Evolutionary conservation across 2,113 vertebrate genomes (phyloP).

Genomic region (Etia nguti): DNA sequence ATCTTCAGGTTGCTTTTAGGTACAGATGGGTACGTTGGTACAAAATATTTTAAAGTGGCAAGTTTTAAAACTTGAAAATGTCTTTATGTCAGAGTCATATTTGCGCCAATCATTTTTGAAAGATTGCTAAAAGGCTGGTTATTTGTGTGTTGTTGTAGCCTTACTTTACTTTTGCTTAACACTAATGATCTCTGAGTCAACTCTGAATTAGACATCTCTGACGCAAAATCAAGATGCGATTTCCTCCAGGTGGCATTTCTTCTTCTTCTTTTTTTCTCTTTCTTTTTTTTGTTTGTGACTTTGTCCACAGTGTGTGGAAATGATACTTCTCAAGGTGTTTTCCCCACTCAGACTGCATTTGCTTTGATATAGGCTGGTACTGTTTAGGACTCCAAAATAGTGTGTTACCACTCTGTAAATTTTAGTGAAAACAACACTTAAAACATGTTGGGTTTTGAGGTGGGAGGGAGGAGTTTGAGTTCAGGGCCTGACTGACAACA

Average conservation of each 20-base stretch:
- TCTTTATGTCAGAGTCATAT: background rate
- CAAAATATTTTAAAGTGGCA: background rate
- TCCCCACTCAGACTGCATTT: background rate
- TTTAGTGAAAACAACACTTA: background rate
- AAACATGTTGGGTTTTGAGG: slow-evolving; percentile 25
- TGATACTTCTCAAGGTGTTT: background rate
- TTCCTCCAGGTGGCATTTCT: background rate
- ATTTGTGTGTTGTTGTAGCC: background rate
- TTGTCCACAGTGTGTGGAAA: background rate
- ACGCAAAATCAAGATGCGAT: background rate
- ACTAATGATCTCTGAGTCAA: background rate
- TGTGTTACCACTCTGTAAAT: background rate
- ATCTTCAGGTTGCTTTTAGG: background rate
- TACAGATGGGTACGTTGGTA: background rate
- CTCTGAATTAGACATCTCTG: background rate
- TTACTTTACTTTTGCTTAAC: background rate
- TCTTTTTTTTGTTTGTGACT: background rate
- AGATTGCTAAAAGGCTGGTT: background rate
- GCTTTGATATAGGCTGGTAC: background rate
- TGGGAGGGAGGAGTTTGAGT: background rate
- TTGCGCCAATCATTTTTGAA: background rate
- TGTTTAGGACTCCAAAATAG: background rate
- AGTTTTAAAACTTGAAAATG: background rate
- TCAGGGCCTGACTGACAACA: background rate
- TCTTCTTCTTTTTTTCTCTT: background rate